phyloP scores from a whole-genome alignment of 2,113 vertebrate genomes.

The Sander vitreus region DNA sequence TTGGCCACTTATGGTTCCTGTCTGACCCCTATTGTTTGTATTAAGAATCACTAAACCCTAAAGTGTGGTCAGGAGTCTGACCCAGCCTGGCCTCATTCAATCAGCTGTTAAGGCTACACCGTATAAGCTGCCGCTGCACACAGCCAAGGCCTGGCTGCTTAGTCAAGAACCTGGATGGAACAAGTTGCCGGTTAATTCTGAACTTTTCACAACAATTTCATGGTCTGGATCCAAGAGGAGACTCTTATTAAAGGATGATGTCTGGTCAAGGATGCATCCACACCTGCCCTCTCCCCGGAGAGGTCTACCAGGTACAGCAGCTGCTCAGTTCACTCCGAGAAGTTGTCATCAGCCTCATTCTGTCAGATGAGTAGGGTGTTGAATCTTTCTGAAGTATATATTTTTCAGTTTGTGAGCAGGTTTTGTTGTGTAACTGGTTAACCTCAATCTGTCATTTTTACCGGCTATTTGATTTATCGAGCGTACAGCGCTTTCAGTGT shows the following conservation, averaged over 20 bases:
- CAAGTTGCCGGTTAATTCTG: slow-evolving; percentile 16
- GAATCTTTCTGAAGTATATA: neutral
- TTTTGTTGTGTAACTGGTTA: slow-evolving; percentile 47
- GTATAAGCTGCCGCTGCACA: slow-evolving; percentile 45
- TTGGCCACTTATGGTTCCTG: neutral
- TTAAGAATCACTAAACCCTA: slow-evolving; percentile 39
- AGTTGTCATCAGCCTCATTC: slow-evolving; percentile 69
- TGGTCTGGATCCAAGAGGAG: slow-evolving; percentile 38
- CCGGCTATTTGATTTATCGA: slow-evolving; percentile 43
- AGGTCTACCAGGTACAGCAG: slow-evolving; percentile 77
- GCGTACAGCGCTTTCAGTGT: slow-evolving; percentile 1
- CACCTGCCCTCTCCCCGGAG: slow-evolving; percentile 68
- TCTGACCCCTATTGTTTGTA: slow-evolving; percentile 31
- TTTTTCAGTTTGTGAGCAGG: slow-evolving; percentile 31
- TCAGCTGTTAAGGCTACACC: slow-evolving; percentile 52
- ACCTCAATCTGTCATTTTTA: slow-evolving; percentile 71
- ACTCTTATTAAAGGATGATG: slow-evolving; percentile 61
- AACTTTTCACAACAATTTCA: slow-evolving; percentile 17
- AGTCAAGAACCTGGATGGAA: slow-evolving; percentile 36
- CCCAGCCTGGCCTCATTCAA: slow-evolving; percentile 45
- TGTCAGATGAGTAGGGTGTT: slow-evolving; percentile 55
- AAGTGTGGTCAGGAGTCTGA: slow-evolving; percentile 50
- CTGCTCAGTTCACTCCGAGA: slow-evolving; percentile 39
- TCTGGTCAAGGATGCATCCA: slow-evolving; percentile 70
- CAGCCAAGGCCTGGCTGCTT: slow-evolving; percentile 36